Evolutionary conservation across 2,797 vertebrate genomes (phyloP), one percentile per base, ranked within the genome.

Genomic region (Petrocephalus schoutedeni): DNA sequence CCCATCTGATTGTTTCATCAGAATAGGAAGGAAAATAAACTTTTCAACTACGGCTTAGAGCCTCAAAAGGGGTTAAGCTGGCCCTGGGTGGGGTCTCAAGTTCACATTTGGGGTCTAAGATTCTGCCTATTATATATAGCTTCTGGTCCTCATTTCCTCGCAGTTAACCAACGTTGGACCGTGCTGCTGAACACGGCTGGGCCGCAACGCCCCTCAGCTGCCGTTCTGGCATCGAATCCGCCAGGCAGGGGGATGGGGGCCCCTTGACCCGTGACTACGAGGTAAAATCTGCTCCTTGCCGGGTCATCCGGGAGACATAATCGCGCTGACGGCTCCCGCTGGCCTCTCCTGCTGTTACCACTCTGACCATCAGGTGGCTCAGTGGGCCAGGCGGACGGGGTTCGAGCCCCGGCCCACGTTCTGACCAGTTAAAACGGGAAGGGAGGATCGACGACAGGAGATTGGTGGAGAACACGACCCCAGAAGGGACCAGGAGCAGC

Each of bases 351-450:
- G 86, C 85, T 87, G 67, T 21, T 64, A 53, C 54, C 86, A 32
- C 45, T 58, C 74, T 87, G 86, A 51, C 88, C 85, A 89, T 54
- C 59, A 83, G 88, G 57, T 58, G 58, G 51, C 88, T 67, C n/a
- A 77, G 71, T 82, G 58, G 41, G 49, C 49, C 77, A 87, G 53
- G 14, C 21, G 56, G 67, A 49, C 21, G n/a, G 67, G 59, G 85
- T 21, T 53, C 84, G 74, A 67, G 23, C 61, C 12, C 57, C 28
- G n/a, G 28, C 41, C 5, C 57, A 5, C 5, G n/a, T 77, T 23
- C n/a, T 28, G 86, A 85, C 86, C 88, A 89, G 16, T 14, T 64
- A 10, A 16, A 84, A 67, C 4, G n/a, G 23, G 41, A 54, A 41
- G 32, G 88, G 9, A 19, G 82, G 61, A 53, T 64, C 16, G 19